Base-by-base conservation (phyloP, 1,140 invertebrate species). In the Bemisia tabaci region DNA sequence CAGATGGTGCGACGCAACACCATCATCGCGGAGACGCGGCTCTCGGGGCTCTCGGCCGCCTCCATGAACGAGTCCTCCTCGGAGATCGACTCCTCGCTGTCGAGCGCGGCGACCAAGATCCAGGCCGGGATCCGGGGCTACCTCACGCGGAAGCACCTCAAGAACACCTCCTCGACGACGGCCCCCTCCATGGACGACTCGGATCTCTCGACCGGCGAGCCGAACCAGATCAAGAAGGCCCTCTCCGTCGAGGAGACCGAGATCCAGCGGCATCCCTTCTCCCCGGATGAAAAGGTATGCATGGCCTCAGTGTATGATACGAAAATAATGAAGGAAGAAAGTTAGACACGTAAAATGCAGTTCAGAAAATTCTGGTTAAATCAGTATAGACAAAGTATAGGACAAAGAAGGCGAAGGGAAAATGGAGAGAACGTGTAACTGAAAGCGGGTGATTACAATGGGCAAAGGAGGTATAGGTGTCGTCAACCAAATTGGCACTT, bases 121-220 rank as follows among this genome's bases (percentile, higher is more conserved):
- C 88, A 90, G 74, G 87, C 87, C 0, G 83, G 85, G 2, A 79
- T 88, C 23, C 78, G 87, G 1, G 87, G 87, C 22, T 88, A 83
- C 73, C 76, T 87, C n/a, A 84, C 85, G 5, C 75, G 87, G 22
- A 86, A 86, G 71, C 78, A 81, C 65, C 77, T 82, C 5, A 48
- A 48, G 33, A 48, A 48, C 17, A 17, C 33, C 5, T 48, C 33
- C 5, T 48, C 33, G 33, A 48, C 33, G 33, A 48, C 33, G 5
- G 33, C 33, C 5, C 33, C 33, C 5, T 48, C 33, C 5, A 48
- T 48, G 33, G 33, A 48, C 33, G 33, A 48, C 33, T 9, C 5
- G 5, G 33, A 48, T 48, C 17, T 48, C 5, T 48, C 33, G 33
- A 17, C 33, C 5, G 33, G 5, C 5, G 33, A 17, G 5, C 33